Conservation (phyloP, 2,113 vertebrate genomes). For the Actinemys pallida region DNA sequence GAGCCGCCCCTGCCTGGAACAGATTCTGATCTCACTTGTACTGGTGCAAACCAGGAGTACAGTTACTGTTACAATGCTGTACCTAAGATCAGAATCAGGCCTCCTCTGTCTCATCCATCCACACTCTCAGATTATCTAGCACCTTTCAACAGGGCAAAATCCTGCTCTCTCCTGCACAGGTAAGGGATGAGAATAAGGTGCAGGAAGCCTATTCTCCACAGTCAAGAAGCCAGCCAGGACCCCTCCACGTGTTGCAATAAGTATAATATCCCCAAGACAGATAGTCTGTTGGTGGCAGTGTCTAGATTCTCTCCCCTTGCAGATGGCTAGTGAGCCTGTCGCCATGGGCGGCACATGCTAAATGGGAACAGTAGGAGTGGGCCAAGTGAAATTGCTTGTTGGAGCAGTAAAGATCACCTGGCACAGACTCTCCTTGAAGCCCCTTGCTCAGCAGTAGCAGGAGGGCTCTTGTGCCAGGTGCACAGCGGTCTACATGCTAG, state of each 20-base stretch:
- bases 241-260: background rate
- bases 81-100: fast-evolving
- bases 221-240: background rate
- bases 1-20: background rate
- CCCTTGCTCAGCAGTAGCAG: fast-evolving
- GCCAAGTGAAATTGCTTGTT: fast-evolving
- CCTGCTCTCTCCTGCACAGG: background rate
- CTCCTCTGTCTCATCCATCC: background rate
- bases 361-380: background rate
- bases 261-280: background rate
- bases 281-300: background rate
- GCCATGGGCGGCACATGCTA: background rate
- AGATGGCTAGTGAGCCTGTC: background rate
- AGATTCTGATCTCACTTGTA: background rate
- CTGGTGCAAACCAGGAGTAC: background rate
- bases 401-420: background rate
- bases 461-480: background rate
- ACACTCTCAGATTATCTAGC: background rate
- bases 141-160: background rate
- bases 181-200: background rate
- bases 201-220: background rate
- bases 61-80: fast-evolving
- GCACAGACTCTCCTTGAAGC: background rate
- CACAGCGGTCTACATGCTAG: background rate
- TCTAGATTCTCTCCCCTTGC: background rate